Evolutionary conservation across 2,113 vertebrate species (phyloP).

Genomic region (Sisor rabdophorus): DNA sequence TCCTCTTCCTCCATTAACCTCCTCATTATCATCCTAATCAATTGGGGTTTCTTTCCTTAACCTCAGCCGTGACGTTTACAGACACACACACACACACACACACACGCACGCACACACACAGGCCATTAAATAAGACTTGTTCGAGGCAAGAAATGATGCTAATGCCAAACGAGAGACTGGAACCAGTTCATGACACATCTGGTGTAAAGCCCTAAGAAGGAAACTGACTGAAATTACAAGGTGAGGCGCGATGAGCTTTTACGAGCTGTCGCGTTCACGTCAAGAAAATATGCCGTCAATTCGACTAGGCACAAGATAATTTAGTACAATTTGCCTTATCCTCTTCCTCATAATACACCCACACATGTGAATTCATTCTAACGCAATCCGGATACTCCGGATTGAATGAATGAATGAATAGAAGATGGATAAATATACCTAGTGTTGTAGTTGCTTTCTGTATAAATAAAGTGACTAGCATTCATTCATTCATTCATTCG

Average conservation of each 20-base stretch:
- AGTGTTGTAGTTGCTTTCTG: too few relatives aligned
- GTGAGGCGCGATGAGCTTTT: constrained; percentile 13
- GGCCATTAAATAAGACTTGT: constrained; percentile 7
- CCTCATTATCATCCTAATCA: constrained; percentile 72
- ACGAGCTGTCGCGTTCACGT: neutral
- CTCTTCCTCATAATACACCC: neutral
- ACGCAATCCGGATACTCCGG: too few relatives aligned
- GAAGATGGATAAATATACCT: too few relatives aligned
- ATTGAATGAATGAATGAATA: too few relatives aligned
- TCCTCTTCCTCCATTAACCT: constrained; percentile 68
- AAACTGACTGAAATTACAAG: constrained; percentile 34
- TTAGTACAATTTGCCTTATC: neutral
- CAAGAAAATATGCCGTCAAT: constrained; percentile 9
- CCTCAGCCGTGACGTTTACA: constrained; percentile 63
- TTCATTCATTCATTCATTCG: too few relatives aligned
- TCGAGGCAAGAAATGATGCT: constrained; percentile 11
- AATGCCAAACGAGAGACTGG: constrained; percentile 11
- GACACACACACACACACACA: constrained; percentile 51
- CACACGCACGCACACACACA: constrained; percentile 14
- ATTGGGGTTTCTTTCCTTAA: constrained; percentile 65
- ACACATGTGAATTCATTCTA: too few relatives aligned
- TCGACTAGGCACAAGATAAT: neutral
- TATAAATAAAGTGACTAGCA: too few relatives aligned
- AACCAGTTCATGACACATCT: constrained; percentile 13
- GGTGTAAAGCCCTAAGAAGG: constrained; percentile 15